Percentiles rank a stretch among this genome's conserved stretches.
Evolutionary conservation across 2,888 invertebrate species (phyloP).

Genomic region (Lamproptera curius): DNA sequence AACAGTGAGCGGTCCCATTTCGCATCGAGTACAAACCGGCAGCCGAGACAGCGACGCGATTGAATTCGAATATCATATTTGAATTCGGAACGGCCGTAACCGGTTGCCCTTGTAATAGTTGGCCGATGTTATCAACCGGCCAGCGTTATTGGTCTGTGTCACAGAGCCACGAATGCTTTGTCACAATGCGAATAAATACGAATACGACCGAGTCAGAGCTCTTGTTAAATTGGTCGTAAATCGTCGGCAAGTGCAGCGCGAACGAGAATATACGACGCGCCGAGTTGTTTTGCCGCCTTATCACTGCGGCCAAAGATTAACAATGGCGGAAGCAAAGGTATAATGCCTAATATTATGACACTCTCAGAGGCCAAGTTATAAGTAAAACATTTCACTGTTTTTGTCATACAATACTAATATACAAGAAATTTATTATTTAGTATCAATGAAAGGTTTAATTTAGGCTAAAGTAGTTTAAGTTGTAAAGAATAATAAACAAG

Average conservation of each 20-base stretch:
- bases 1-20: constrained; percentile 27
- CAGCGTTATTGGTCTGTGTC: constrained; percentile 47
- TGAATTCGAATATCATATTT: constrained; percentile 73
- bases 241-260: constrained; percentile 75
- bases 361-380: constrained; percentile 4
- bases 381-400: too few relatives aligned
- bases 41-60: constrained; percentile 50
- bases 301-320: constrained; percentile 60
- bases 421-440: too few relatives aligned
- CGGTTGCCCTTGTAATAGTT: constrained; percentile 78
- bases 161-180: constrained; percentile 38
- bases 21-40: constrained; percentile 18
- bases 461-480: too few relatives aligned
- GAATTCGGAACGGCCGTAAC: constrained; percentile 72
- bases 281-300: constrained; percentile 77
- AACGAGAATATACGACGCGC: constrained; percentile 76
- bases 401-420: too few relatives aligned
- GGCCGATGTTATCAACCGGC: constrained; percentile 71
- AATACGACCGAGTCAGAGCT: too few relatives aligned
- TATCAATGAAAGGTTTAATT: too few relatives aligned
- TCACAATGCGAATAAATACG: too few relatives aligned
- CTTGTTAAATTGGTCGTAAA: constrained; percentile 50
- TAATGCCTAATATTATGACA: constrained; percentile 16
- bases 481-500: too few relatives aligned
- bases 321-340: too few relatives aligned